Conservation (phyloP, 2,888 invertebrate genomes). For the Acanthococcus lagerstroemiae region DNA sequence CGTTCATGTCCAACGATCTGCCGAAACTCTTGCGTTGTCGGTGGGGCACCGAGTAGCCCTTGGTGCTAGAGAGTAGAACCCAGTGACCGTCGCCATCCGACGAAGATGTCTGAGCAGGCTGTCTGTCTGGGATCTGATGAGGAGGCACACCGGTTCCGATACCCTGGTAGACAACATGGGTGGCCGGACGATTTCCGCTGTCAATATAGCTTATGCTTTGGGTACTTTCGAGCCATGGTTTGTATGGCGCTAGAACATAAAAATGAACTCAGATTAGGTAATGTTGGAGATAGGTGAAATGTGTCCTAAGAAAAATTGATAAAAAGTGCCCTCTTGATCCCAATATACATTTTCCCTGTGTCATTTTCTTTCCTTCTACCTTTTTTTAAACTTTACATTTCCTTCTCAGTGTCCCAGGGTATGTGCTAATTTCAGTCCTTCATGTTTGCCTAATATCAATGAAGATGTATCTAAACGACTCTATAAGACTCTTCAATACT, state of each 20-base stretch:
- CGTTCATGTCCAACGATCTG: conserved; percentile 41
- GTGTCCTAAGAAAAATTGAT: no score
- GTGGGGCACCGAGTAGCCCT: conserved; percentile 56
- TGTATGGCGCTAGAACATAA: conserved; percentile 1
- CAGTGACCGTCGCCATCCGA: conserved; percentile 62
- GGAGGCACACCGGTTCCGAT: conserved; percentile 23
- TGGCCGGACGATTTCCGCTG: conserved; percentile 36
- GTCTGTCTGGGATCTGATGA: conserved; percentile 40
- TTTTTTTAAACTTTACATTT: no score
- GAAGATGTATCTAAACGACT: no score
- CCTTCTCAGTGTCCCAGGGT: no score
- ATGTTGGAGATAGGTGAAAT: no score
- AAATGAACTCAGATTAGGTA: neutral
- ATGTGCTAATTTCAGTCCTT: no score
- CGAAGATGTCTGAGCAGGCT: conserved; percentile 45
- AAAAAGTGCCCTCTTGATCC: no score
- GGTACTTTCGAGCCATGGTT: conserved; percentile 19
- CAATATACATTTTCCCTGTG: no score
- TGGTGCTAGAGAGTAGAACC: conserved; percentile 66
- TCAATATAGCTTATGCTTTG: conserved; percentile 23
- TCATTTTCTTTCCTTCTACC: no score
- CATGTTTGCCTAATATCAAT: no score
- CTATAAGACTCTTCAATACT: no score
- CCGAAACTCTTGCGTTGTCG: conserved; percentile 41
- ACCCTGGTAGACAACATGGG: conserved; percentile 37